Base-by-base conservation (phyloP, 2,797 vertebrate species). In the Sandelia bainsii region DNA sequence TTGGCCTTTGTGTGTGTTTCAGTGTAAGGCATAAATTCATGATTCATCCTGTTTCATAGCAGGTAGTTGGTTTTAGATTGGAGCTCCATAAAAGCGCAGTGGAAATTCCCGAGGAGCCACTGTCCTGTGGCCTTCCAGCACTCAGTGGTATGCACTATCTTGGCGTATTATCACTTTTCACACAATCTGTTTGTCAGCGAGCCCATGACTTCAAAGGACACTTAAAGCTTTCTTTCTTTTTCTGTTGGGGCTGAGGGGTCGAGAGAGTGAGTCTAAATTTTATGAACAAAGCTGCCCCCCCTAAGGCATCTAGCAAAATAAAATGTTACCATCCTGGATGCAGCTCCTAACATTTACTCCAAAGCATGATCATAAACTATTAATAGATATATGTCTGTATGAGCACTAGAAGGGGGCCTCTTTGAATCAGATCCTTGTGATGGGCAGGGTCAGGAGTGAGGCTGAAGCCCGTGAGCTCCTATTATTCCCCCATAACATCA, bases 351-450 rank as follows among this genome's bases (percentile, higher is more conserved):
- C 91, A 93, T 93, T 93, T 92, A 90, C 86, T 88, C 89, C 82
- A 93, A 93, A 93, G 90, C 86, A 70, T 49, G 37, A 73, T 90
- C 90, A 90, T 93, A 88, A 93, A 94, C 88, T 95, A 93, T 94
- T 93, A 89, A 93, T 93, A 88, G 88, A 89, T 82, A 75, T 84
- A 80, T 86, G 89, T 88, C 72, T 84, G 84, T 89, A 79, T 86
- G 83, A 78, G 72, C 68, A 79, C 54, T 78, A 77, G 81, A 78
- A 77, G 82, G 89, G 70, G 53, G 70, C 53, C 84, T 88, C 85
- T 93, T 91, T 91, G 85, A 92, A 84, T 90, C 39, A 16, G 82
- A 84, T 84, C 75, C 79, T 81, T 82, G 75, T 88, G 82, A 69
- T 68, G 53, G 63, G 52, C 59, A 68, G 82, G 85, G 77, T 83